A percentile compares a stretch with the other conserved stretches of the same genome.
Conservation (phyloP, 2,797 vertebrate species). For the Phyllotis vaccarum region DNA sequence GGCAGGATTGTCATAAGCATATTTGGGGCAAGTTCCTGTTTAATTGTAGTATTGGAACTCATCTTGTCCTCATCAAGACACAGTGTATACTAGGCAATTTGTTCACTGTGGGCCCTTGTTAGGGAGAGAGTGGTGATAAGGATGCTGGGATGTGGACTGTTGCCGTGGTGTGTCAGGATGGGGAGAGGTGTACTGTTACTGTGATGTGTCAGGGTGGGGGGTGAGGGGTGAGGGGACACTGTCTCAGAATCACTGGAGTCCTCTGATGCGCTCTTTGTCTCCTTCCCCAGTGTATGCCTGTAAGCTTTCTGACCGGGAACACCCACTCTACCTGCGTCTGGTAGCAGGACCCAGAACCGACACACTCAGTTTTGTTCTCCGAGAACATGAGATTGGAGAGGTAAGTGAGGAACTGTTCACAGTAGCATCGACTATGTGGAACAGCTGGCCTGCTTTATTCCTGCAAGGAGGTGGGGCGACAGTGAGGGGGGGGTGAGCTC, state of each 20-base stretch:
- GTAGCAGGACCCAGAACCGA: conserved; percentile 94
- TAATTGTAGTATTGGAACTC: conserved; percentile 31
- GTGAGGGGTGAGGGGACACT: not conserved
- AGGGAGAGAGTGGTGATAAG: not conserved
- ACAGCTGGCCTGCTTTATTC: not conserved
- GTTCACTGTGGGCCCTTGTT: not conserved
- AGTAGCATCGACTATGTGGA: not conserved
- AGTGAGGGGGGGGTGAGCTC: not conserved
- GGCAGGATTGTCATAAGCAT: not conserved
- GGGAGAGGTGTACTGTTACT: not conserved
- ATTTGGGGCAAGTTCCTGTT: not conserved
- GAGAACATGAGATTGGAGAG: conserved; percentile 97
- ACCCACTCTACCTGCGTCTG: conserved; percentile 96
- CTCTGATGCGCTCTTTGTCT: not conserved
- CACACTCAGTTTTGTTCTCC: conserved; percentile 95
- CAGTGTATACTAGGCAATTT: not conserved
- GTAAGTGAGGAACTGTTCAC: conserved; percentile 89
- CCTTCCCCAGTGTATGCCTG: conserved; percentile 93
- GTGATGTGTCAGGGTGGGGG: not conserved
- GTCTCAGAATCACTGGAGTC: not conserved
- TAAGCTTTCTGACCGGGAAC: conserved; percentile 95
- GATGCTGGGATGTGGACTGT: not conserved
- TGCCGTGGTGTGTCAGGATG: not conserved
- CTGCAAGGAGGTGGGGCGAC: too few relatives aligned
- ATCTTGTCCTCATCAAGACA: not conserved